phyloP scores from a whole-genome alignment of 2,797 vertebrate genomes.

The Spinibarbus caldwelli region DNA sequence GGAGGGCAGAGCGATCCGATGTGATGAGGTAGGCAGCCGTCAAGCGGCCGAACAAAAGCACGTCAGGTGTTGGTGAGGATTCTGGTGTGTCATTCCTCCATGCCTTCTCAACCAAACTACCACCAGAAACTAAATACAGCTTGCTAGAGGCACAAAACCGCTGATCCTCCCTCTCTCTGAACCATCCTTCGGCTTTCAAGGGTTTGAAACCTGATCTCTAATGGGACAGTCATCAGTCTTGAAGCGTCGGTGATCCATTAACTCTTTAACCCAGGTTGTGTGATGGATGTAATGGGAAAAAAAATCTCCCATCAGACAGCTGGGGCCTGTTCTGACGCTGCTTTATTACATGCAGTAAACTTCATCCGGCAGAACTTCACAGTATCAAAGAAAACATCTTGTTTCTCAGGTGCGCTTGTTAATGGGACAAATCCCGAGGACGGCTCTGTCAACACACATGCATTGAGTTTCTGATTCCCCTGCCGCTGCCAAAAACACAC shows the following conservation, averaged over 20 bases:
- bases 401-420: conserved; percentile 62
- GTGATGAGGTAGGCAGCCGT: conserved; percentile 69
- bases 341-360: neutral
- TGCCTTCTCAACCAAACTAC: conserved; percentile 17
- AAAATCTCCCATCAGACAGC: conserved; percentile 11
- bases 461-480: conserved; percentile 61
- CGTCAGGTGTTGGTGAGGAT: conserved; percentile 48
- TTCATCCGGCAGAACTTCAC: conserved; percentile 63
- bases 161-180: neutral
- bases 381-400: conserved; percentile 70
- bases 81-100: conserved; percentile 11
- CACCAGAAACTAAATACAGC: neutral
- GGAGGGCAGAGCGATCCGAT: conserved; percentile 53
- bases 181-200: neutral
- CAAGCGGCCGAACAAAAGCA: conserved; percentile 40
- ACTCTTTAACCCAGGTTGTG: neutral
- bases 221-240: conserved; percentile 10
- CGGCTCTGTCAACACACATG: conserved; percentile 51
- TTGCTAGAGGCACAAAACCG: neutral
- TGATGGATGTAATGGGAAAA: neutral
- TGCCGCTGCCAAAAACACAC: conserved; percentile 35
- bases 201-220: conserved; percentile 28
- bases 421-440: neutral
- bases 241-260: neutral
- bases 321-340: neutral